Evolutionary conservation across 2,888 invertebrate genomes (phyloP).

Genomic region (Cosmia pyralina): DNA sequence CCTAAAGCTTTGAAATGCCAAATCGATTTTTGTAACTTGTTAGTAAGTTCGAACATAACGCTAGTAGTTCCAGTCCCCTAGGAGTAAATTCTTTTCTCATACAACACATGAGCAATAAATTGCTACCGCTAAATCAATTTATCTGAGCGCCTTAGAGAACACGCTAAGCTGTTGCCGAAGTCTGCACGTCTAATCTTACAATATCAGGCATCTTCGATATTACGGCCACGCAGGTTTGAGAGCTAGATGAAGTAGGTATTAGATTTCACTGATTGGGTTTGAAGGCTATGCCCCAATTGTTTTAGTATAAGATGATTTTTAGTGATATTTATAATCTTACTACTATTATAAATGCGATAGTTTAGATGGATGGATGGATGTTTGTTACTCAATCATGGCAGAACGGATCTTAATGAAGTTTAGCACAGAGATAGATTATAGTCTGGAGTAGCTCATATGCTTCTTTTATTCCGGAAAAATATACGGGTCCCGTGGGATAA

Average conservation of each 20-base stretch:
- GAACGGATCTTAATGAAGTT: too few species aligned
- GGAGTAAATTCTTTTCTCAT: constrained; percentile 23
- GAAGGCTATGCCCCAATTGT: not conserved
- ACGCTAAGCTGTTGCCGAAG: constrained; percentile 40
- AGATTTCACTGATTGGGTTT: constrained; percentile 1
- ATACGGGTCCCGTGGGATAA: too few species aligned
- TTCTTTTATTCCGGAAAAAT: too few species aligned
- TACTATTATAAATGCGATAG: too few species aligned
- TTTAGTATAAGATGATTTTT: not conserved
- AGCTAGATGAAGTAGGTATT: not conserved
- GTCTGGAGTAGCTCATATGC: too few species aligned
- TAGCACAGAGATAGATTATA: too few species aligned
- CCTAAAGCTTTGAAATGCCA: not conserved
- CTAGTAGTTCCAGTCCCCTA: constrained; percentile 11
- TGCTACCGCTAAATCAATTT: constrained; percentile 49
- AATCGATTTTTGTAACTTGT: constrained; percentile 12
- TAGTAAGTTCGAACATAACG: constrained; percentile 13
- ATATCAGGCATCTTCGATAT: constrained; percentile 15
- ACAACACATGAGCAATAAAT: constrained; percentile 35
- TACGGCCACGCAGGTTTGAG: not conserved
- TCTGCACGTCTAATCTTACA: constrained; percentile 25
- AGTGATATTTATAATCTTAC: not conserved
- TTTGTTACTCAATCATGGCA: too few species aligned
- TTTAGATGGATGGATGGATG: too few species aligned
- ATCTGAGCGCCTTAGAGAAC: constrained; percentile 32